A percentile compares a stretch with the other conserved stretches of the same genome.
phyloP scores from a whole-genome alignment of 2,888 invertebrate species.

The Dorcus hopei region DNA sequence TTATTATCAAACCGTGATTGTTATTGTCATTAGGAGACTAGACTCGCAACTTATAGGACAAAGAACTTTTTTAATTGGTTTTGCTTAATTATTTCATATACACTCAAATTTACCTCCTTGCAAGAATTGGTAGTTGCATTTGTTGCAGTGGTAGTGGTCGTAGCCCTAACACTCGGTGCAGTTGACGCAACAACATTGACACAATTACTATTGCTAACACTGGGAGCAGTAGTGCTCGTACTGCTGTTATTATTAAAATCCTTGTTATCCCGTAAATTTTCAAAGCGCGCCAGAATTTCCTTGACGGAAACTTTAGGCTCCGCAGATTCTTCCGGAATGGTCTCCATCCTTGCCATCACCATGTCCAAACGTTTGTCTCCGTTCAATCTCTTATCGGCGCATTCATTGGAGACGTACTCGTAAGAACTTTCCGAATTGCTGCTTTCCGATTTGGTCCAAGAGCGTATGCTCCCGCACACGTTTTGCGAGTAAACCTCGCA shows the following conservation, averaged over 20 bases:
- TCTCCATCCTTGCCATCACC: slow-evolving; percentile 62
- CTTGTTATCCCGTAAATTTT: slow-evolving; percentile 48
- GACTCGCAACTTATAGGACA: too few relatives aligned
- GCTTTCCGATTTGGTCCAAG: slow-evolving; percentile 32
- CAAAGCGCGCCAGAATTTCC: slow-evolving; percentile 78
- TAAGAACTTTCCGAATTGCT: slow-evolving; percentile 36
- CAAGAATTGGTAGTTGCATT: neutral
- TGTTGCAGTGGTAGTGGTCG: neutral
- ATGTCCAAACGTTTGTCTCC: slow-evolving; percentile 19
- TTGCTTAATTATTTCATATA: too few relatives aligned
- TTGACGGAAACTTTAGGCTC: slow-evolving; percentile 82
- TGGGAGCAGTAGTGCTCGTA: slow-evolving; percentile 27
- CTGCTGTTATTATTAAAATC: slow-evolving; percentile 21
- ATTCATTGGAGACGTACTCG: slow-evolving; percentile 29
- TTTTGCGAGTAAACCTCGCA: slow-evolving; percentile 46
- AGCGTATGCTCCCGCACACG: slow-evolving; percentile 37
- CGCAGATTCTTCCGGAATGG: slow-evolving; percentile 72
- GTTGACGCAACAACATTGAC: neutral
- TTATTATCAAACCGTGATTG: too few relatives aligned
- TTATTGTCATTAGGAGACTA: too few relatives aligned
- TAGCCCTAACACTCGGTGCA: neutral
- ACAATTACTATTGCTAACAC: slow-evolving; percentile 16
- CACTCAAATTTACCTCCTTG: neutral
- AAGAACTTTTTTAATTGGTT: too few relatives aligned
- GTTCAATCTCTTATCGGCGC: slow-evolving; percentile 4